A percentile compares a stretch with the other conserved stretches of the same genome.
Evolutionary conservation across 2,113 vertebrate species (phyloP).

Genomic region (Ceyx margarethae): DNA sequence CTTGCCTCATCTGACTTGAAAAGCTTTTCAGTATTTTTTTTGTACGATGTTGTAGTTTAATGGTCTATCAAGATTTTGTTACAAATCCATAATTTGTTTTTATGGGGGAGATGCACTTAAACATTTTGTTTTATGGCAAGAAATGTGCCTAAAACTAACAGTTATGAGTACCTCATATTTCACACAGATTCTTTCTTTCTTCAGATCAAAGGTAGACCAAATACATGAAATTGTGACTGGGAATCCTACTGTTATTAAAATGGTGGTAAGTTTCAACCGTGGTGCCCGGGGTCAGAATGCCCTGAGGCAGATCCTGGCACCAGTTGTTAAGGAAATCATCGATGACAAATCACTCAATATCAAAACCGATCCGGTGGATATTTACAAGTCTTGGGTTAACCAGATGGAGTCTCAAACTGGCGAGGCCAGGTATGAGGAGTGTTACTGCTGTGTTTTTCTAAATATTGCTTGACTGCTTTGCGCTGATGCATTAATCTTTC

Average conservation of each 20-base stretch:
- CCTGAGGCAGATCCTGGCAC: constrained; percentile 90
- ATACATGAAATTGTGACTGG: constrained; percentile 97
- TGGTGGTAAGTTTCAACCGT: constrained; percentile 99
- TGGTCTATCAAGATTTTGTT: neutral
- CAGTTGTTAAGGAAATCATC: constrained; percentile 96
- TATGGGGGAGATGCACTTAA: neutral
- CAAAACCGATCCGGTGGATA: constrained; percentile 96
- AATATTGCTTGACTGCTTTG: neutral
- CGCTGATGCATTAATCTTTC: neutral
- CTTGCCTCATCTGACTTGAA: neutral
- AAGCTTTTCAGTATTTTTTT: neutral
- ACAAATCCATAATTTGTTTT: neutral
- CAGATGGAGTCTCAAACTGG: constrained; percentile 98
- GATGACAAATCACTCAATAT: constrained; percentile 96
- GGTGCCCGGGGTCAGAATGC: constrained; percentile 93
- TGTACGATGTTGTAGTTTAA: neutral
- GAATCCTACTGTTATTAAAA: constrained; percentile 97
- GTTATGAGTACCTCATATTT: neutral
- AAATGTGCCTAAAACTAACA: neutral
- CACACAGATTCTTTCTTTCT: constrained; percentile 29
- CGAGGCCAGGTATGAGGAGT: constrained; percentile 86
- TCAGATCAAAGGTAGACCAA: constrained; percentile 96
- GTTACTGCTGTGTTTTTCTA: neutral
- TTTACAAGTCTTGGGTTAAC: constrained; percentile 98
- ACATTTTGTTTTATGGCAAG: neutral